Conservation (phyloP, 1,140 invertebrate species). For the Sarcophaga bullata region DNA sequence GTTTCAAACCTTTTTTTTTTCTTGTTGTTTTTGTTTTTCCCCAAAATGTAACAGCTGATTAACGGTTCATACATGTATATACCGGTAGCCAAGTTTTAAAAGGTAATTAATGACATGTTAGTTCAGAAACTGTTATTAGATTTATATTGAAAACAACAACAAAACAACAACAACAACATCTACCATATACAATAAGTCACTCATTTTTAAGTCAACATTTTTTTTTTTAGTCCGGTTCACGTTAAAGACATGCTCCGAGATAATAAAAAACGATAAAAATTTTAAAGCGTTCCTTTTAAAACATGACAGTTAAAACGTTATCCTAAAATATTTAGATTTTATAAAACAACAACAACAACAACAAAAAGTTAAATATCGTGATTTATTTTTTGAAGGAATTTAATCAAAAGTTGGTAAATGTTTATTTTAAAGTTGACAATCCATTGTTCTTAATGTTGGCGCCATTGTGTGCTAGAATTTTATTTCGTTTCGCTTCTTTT, state of each 20-base stretch:
- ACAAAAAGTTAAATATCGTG: background rate
- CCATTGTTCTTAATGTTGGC: background rate
- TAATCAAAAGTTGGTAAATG: background rate
- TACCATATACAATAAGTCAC: background rate
- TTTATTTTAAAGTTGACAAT: background rate
- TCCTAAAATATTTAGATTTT: background rate
- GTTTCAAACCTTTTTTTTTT: background rate
- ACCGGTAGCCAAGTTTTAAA: slow-evolving; percentile 16
- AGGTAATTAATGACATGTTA: slow-evolving; percentile 39
- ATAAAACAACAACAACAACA: too few relatives aligned
- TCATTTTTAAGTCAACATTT: too few relatives aligned
- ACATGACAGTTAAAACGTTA: background rate
- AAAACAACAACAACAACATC: background rate
- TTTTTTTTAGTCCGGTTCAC: background rate
- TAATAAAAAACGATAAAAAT: background rate
- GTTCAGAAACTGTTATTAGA: slow-evolving; percentile 11
- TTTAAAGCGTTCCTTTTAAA: background rate
- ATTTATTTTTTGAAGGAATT: background rate
- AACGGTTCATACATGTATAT: background rate
- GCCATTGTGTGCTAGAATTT: background rate
- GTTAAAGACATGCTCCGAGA: background rate
- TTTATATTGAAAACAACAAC: background rate
- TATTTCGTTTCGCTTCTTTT: too few relatives aligned
- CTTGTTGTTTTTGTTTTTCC: too few relatives aligned
- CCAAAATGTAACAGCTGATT: background rate